A percentile compares a stretch with the other conserved stretches of the same genome.
These are phyloP conservation scores for Limnephilus auricula DNA, from an alignment of 2,888 invertebrate species.

Conservation along the genomic window DNA sequence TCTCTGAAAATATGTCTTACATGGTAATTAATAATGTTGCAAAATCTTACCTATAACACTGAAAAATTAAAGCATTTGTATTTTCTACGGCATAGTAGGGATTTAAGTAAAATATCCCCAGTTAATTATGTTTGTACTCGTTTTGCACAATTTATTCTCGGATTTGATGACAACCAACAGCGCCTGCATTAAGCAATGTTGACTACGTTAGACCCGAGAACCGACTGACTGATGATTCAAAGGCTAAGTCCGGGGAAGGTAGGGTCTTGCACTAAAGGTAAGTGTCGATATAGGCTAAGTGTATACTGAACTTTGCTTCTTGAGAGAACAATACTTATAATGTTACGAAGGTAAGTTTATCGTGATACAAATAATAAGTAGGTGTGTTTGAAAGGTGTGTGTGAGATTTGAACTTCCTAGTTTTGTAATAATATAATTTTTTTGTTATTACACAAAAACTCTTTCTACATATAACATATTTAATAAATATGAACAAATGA, in stretches of 20 bases:
- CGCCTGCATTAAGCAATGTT: conserved; percentile 2
- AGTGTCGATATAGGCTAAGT: neutral
- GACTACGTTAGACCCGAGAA: conserved; percentile 2
- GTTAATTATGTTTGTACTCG: neutral
- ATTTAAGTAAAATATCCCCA: neutral
- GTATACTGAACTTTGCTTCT: neutral
- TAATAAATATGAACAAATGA: neutral
- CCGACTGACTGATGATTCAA: neutral
- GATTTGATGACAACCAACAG: neutral
- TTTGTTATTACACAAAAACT: neutral
- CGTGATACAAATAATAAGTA: neutral
- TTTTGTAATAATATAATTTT: neutral
- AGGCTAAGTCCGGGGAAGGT: neutral
- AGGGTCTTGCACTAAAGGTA: neutral
- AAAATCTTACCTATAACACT: neutral
- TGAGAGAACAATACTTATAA: neutral
- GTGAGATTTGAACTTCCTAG: neutral
- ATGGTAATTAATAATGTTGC: neutral
- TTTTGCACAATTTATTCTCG: neutral
- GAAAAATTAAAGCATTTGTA: neutral
- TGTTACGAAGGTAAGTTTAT: neutral
- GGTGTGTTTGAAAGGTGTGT: neutral
- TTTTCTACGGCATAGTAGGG: neutral
- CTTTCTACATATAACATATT: neutral
- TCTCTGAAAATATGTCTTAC: neutral